These are phyloP conservation scores for Struthidea cinerea DNA, from an alignment of 2,113 vertebrate genomes.

Conservation along the genomic window DNA sequence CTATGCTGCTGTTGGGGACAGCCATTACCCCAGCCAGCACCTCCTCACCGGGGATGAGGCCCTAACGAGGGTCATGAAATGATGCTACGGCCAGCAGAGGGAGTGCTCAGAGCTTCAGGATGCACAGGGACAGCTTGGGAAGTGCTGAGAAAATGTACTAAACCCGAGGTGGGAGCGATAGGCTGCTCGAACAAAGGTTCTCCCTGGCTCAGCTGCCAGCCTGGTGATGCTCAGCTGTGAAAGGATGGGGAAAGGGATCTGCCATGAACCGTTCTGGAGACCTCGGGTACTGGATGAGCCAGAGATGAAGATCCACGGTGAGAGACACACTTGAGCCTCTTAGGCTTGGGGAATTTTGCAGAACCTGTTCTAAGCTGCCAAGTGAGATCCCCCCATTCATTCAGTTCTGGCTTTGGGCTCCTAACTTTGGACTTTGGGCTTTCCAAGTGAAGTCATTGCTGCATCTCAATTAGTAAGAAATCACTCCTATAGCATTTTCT, in stretches of 20 bases:
- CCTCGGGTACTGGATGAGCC: rapidly evolving
- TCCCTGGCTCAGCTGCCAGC: neutral
- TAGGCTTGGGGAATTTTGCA: neutral
- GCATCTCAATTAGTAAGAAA: neutral
- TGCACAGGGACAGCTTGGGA: rapidly evolving
- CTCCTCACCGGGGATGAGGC: neutral
- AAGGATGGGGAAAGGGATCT: neutral
- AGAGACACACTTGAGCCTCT: neutral
- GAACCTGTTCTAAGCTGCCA: neutral
- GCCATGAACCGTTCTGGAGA: neutral
- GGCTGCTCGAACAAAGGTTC: neutral
- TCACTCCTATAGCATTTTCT: neutral
- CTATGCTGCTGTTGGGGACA: neutral
- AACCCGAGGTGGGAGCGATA: rapidly evolving
- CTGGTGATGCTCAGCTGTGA: neutral
- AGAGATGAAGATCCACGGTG: neutral
- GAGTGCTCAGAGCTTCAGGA: neutral
- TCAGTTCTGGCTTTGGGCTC: neutral
- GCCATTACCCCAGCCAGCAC: neutral
- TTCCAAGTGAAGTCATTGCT: neutral
- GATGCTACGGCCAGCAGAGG: constrained; percentile 19
- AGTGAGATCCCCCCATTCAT: neutral
- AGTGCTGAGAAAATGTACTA: rapidly evolving
- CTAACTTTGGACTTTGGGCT: neutral
- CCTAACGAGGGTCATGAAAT: neutral